Conservation (phyloP, 2,113 vertebrate species). For the Salvator merianae region DNA sequence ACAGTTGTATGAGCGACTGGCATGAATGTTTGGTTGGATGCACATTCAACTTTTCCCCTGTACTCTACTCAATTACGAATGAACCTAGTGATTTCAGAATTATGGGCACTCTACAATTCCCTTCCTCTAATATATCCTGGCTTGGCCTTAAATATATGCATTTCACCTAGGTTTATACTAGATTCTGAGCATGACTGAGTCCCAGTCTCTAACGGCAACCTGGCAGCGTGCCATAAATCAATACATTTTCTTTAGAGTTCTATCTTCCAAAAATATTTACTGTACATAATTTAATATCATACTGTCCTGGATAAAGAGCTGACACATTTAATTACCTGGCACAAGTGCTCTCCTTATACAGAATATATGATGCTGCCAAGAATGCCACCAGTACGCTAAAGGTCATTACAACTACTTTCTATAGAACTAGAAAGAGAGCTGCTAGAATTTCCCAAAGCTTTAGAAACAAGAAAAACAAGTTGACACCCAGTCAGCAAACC, state of each 20-base stretch:
- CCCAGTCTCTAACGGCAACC: slow-evolving; percentile 69
- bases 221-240: slow-evolving; percentile 76
- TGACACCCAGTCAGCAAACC: slow-evolving; percentile 32
- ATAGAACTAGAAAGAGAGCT: slow-evolving; percentile 11
- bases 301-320: slow-evolving; percentile 78
- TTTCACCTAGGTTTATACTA: slow-evolving; percentile 39
- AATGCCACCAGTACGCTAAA: slow-evolving; percentile 1
- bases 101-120: background rate
- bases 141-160: accelerated
- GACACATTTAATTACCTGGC: slow-evolving; percentile 79
- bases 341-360: slow-evolving; percentile 68
- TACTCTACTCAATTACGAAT: slow-evolving; percentile 8
- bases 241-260: slow-evolving; percentile 78
- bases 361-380: slow-evolving; percentile 39
- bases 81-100: background rate
- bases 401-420: slow-evolving; percentile 8
- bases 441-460: slow-evolving; percentile 38
- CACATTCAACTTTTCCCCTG: slow-evolving; percentile 29
- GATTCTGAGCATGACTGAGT: slow-evolving; percentile 65
- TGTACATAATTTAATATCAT: slow-evolving; percentile 82
- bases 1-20: background rate
- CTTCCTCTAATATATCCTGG: accelerated
- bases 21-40: background rate
- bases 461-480: slow-evolving; percentile 12
- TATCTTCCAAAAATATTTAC: slow-evolving; percentile 83